phyloP scores from a whole-genome alignment of 1,140 invertebrate species.

The Temnothorax nylanderi region DNA sequence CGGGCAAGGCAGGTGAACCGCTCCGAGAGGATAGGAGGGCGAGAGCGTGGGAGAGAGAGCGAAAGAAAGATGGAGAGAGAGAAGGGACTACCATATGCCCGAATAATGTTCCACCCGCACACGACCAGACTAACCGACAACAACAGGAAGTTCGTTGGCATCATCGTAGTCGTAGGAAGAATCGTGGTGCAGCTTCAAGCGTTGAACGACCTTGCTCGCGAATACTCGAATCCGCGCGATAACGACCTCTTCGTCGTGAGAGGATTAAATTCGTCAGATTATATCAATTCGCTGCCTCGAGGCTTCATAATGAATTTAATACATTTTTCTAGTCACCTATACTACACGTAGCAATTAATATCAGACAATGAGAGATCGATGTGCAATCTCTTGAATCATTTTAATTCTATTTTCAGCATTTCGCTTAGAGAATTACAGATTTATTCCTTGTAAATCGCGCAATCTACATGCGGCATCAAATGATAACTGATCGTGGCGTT shows the following conservation, averaged over 20 bases:
- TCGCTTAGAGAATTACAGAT: background rate
- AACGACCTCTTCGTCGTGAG: background rate
- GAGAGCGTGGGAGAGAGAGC: slow-evolving; percentile 64
- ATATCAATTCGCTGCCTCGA: background rate
- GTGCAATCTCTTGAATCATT: background rate
- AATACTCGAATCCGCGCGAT: background rate
- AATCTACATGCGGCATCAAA: background rate
- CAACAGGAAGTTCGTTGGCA: slow-evolving; percentile 75
- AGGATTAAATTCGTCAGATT: background rate
- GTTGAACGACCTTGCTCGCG: slow-evolving; percentile 46
- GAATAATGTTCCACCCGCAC: slow-evolving; percentile 83
- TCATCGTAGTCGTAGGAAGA: slow-evolving; percentile 14
- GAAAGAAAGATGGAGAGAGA: slow-evolving; percentile 67
- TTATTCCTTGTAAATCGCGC: background rate
- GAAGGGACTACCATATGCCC: slow-evolving; percentile 81
- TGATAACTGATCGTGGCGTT: background rate
- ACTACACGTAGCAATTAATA: background rate
- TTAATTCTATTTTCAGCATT: background rate
- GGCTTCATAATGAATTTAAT: background rate
- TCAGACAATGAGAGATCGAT: background rate
- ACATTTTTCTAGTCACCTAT: background rate
- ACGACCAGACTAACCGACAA: slow-evolving; percentile 69
- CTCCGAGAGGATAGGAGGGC: slow-evolving; percentile 65
- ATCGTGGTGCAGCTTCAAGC: slow-evolving; percentile 12
- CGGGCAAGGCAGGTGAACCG: slow-evolving; percentile 74